A percentile compares a stretch with the other conserved stretches of the same genome.
Evolutionary conservation across 2,797 vertebrate species (phyloP).

Genomic region (Kryptopterus vitreolus): DNA sequence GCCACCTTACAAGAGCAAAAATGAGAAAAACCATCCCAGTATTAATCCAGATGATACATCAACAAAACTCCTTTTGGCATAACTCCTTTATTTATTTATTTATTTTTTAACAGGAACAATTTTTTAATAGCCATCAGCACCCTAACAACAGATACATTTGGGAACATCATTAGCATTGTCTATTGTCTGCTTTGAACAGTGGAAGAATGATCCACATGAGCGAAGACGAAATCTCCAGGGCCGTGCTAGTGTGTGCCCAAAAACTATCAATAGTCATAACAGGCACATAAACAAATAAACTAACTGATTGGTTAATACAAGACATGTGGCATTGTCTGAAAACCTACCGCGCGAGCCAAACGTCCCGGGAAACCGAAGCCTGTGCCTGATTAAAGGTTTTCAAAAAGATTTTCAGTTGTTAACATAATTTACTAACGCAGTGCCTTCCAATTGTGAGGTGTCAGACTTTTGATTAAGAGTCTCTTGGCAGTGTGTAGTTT

Average conservation of each 20-base stretch:
- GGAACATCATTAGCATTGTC: not conserved
- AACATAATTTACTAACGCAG: constrained; percentile 55
- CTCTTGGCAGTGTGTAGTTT: constrained; percentile 58
- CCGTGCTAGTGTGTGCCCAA: not conserved
- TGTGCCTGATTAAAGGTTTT: constrained; percentile 44
- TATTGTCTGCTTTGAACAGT: constrained; percentile 18
- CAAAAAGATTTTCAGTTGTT: constrained; percentile 54
- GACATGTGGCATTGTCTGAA: not conserved
- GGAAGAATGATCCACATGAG: constrained; percentile 1
- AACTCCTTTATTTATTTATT: too few relatives aligned
- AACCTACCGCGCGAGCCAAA: not conserved
- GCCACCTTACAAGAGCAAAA: constrained; percentile 39
- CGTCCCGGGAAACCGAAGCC: constrained; percentile 2
- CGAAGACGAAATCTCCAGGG: not conserved
- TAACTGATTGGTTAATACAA: constrained; percentile 1
- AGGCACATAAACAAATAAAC: constrained; percentile 16
- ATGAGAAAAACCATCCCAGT: constrained; percentile 5
- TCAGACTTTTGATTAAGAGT: constrained; percentile 54
- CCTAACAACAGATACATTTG: constrained; percentile 1
- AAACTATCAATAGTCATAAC: constrained; percentile 8
- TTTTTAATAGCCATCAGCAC: constrained; percentile 13
- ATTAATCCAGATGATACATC: constrained; percentile 48
- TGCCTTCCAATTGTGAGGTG: constrained; percentile 54
- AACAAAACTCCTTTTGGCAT: constrained; percentile 52
- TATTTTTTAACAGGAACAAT: constrained; percentile 12